Evolutionary conservation across 2,113 vertebrate genomes (phyloP).

Genomic region (Notothenia rossii): DNA sequence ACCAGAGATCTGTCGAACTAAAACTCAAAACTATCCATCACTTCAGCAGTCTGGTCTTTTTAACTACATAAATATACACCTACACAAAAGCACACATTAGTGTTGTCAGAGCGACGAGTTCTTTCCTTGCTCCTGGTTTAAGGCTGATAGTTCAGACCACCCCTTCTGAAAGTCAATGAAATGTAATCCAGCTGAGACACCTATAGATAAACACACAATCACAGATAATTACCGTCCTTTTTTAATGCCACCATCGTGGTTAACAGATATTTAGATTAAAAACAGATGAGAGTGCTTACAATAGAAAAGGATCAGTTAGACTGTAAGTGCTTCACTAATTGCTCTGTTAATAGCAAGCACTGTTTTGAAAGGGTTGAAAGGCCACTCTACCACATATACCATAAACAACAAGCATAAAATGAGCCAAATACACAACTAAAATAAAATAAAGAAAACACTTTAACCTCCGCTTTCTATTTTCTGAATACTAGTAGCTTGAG

Average conservation of each 20-base stretch:
- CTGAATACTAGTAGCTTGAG: background rate
- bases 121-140: constrained; percentile 16
- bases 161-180: constrained; percentile 25
- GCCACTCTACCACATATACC: no score
- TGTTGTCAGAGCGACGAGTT: constrained; percentile 2
- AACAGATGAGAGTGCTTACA: no score
- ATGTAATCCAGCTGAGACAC: constrained; percentile 8
- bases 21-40: constrained; percentile 19
- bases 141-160: constrained; percentile 37
- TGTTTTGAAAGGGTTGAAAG: background rate
- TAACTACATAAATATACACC: background rate
- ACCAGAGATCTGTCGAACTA: constrained; percentile 4
- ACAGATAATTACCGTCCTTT: background rate
- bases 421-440: background rate
- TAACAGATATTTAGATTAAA: no score
- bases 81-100: constrained; percentile 4
- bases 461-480: background rate
- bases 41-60: background rate
- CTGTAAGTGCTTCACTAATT: background rate
- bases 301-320: no score
- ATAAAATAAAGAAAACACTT: background rate
- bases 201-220: background rate
- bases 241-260: background rate
- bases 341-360: background rate
- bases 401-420: background rate